phyloP scores from a whole-genome alignment of 2,113 vertebrate species.

The Sebastes schlegelii region DNA sequence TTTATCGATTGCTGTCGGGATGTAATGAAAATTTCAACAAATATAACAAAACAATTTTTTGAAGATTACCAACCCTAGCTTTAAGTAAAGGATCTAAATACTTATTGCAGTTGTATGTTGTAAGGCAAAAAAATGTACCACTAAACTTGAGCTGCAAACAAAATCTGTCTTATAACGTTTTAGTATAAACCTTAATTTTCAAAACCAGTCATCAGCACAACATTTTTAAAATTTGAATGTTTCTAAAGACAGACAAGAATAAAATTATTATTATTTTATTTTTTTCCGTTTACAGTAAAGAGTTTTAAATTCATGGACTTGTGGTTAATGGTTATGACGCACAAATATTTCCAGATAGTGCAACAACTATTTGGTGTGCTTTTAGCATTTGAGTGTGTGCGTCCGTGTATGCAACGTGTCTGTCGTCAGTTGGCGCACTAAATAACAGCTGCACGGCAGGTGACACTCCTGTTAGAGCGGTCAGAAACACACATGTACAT shows the following conservation, averaged over 20 bases:
- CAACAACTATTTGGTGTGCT: too few relatives aligned
- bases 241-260: not conserved
- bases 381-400: not conserved
- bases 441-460: slow-evolving; percentile 52
- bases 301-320: not conserved
- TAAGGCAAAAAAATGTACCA: too few relatives aligned
- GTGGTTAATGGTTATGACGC: not conserved
- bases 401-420: slow-evolving; percentile 30
- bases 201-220: not conserved
- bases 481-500: slow-evolving; percentile 1
- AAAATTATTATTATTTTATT: too few relatives aligned
- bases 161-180: too few relatives aligned
- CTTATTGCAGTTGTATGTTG: too few relatives aligned
- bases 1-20: too few relatives aligned
- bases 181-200: not conserved
- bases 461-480: slow-evolving; percentile 6
- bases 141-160: too few relatives aligned
- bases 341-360: not conserved
- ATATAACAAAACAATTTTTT: too few relatives aligned
- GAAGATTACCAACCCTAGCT: too few relatives aligned
- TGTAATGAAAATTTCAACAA: too few relatives aligned
- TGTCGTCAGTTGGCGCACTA: slow-evolving; percentile 28
- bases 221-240: not conserved
- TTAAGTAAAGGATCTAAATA: too few relatives aligned
- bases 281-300: not conserved